Percentiles rank a stretch among this genome's conserved stretches.
These are phyloP conservation scores for Acronicta psi DNA, from an alignment of 2,888 invertebrate species.

Conservation along the genomic window DNA sequence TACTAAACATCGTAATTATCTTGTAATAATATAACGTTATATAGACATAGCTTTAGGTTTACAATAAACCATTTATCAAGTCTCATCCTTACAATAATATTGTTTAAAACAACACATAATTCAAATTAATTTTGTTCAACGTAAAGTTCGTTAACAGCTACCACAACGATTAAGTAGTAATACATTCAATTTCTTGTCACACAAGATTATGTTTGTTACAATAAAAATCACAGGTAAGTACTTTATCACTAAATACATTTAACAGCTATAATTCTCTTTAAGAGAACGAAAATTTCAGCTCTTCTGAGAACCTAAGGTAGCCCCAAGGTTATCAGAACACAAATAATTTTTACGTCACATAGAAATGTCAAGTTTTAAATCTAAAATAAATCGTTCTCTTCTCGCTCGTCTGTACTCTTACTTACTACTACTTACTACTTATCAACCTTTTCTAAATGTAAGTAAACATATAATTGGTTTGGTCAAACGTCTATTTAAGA, in stretches of 20 bases:
- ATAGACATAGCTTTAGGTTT: conserved; percentile 54
- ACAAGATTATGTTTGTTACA: conserved; percentile 81
- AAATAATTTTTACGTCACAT: conserved; percentile 1
- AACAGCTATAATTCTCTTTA: conserved; percentile 62
- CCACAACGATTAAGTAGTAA: conserved; percentile 63
- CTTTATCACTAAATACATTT: conserved; percentile 79
- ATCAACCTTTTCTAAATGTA: not conserved
- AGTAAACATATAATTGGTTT: no score
- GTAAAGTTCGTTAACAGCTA: conserved; percentile 57
- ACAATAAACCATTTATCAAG: conserved; percentile 60
- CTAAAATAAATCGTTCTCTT: not conserved
- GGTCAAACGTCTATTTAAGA: no score
- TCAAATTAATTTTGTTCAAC: conserved; percentile 53
- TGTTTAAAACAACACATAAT: conserved; percentile 47
- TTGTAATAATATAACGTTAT: conserved; percentile 49
- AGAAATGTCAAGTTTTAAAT: no score
- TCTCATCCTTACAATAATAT: conserved; percentile 64
- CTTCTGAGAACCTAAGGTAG: conserved; percentile 11
- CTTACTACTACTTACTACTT: no score
- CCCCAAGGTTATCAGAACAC: not conserved
- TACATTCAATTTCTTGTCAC: conserved; percentile 75
- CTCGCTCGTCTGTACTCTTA: not conserved
- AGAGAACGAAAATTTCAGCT: conserved; percentile 58
- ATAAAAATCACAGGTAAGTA: conserved; percentile 86
- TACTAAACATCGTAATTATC: conserved; percentile 50